These are phyloP conservation scores for Dolomedes plantarius DNA, from an alignment of 2,888 invertebrate species.

Conservation along the genomic window DNA sequence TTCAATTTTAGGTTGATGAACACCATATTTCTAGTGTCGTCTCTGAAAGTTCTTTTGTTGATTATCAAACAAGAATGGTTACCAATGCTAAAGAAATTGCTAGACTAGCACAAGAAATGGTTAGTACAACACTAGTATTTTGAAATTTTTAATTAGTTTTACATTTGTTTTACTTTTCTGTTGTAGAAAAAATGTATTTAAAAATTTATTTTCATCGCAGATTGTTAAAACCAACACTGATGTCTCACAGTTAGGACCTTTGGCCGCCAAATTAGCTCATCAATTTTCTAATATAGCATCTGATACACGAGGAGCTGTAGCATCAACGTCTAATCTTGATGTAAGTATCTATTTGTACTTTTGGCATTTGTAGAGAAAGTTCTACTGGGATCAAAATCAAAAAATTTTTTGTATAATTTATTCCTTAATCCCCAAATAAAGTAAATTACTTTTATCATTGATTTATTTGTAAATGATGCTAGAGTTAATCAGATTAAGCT, in stretches of 20 bases:
- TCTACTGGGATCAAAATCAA: too few relatives aligned
- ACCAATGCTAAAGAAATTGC: slow-evolving; percentile 95
- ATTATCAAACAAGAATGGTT: slow-evolving; percentile 98
- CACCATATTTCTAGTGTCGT: slow-evolving; percentile 58
- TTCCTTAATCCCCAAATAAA: too few relatives aligned
- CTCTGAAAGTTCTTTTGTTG: slow-evolving; percentile 83
- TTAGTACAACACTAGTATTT: slow-evolving; percentile 77
- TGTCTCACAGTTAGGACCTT: slow-evolving; percentile 85
- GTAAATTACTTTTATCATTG: too few relatives aligned
- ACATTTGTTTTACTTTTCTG: not conserved
- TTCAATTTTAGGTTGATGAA: slow-evolving; percentile 73
- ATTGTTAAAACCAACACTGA: slow-evolving; percentile 87
- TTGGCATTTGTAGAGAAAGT: too few relatives aligned
- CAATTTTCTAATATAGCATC: slow-evolving; percentile 90
- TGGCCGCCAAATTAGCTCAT: slow-evolving; percentile 90
- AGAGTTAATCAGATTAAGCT: too few relatives aligned
- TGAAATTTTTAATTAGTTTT: not conserved
- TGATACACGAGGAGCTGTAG: slow-evolving; percentile 94
- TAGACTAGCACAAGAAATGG: slow-evolving; percentile 93
- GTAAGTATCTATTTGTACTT: slow-evolving; percentile 13
- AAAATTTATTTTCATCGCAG: slow-evolving; percentile 73
- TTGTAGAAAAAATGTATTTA: not conserved
- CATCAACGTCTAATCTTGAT: slow-evolving; percentile 85
- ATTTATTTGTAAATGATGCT: too few relatives aligned
- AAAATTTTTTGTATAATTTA: too few relatives aligned